These are phyloP conservation scores for Spheniscus mendiculus DNA, from an alignment of 2,113 vertebrate species.

Conservation along the genomic window DNA sequence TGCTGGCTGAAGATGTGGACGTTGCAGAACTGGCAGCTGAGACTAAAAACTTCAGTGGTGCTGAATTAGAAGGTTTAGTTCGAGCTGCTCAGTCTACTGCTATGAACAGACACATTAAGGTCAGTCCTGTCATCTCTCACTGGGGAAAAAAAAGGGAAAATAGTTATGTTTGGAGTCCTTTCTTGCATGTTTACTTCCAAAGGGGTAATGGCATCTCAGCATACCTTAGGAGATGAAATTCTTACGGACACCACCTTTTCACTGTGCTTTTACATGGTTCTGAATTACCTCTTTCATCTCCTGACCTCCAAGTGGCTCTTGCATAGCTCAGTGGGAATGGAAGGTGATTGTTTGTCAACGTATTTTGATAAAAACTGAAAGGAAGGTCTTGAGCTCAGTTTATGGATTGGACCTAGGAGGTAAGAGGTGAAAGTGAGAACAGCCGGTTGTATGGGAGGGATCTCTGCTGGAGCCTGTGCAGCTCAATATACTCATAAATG, in stretches of 20 bases:
- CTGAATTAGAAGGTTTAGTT: constrained; percentile 93
- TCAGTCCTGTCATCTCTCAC: constrained; percentile 38
- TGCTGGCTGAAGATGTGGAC: constrained; percentile 85
- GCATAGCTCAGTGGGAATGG: neutral
- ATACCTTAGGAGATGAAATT: neutral
- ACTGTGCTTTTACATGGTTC: neutral
- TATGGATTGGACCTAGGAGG: neutral
- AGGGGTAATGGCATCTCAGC: neutral
- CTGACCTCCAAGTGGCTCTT: neutral
- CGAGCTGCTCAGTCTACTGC: constrained; percentile 95
- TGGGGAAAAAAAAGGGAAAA: neutral
- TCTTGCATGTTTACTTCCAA: neutral
- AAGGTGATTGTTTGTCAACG: neutral
- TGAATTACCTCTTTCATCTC: neutral
- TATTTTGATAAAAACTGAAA: neutral
- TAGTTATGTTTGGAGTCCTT: neutral
- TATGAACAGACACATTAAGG: constrained; percentile 99
- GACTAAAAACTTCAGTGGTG: constrained; percentile 97
- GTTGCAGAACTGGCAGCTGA: constrained; percentile 87
- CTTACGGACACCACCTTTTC: neutral
- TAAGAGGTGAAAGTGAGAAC: neutral
- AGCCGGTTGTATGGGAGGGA: accelerated
- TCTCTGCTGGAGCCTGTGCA: neutral
- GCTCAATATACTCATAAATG: neutral
- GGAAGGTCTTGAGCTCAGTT: neutral